Conservation (phyloP, 2,797 vertebrate species). For the Choloepus didactylus region DNA sequence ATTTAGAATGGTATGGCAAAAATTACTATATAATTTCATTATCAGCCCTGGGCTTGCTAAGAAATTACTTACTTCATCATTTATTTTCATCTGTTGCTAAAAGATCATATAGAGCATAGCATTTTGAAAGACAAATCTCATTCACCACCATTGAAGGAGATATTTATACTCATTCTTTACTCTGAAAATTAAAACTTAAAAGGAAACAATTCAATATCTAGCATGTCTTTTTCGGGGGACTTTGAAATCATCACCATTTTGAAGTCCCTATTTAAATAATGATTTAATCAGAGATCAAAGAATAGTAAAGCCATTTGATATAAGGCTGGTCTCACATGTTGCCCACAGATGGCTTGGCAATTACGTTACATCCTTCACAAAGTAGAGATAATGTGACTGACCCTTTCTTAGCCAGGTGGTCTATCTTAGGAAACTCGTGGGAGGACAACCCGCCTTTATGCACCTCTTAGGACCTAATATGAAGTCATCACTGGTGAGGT, state of each 20-base stretch:
- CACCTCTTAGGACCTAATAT: neutral
- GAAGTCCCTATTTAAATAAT: neutral
- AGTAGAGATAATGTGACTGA: neutral
- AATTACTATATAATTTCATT: neutral
- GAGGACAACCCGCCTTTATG: neutral
- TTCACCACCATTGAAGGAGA: neutral
- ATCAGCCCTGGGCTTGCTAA: neutral
- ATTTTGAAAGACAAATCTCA: conserved; percentile 54
- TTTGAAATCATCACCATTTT: neutral
- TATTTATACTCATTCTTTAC: neutral
- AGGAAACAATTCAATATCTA: neutral
- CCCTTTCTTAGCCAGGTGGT: neutral
- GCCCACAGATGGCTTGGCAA: neutral
- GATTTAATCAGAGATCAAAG: conserved; percentile 3
- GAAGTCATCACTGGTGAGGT: neutral
- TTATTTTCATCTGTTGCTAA: neutral
- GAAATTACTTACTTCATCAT: neutral
- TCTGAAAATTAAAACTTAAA: conserved; percentile 40
- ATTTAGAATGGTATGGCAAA: neutral
- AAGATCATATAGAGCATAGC: neutral
- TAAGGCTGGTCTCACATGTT: neutral
- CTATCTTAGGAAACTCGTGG: neutral
- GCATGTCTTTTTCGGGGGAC: neutral
- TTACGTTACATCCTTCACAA: neutral
- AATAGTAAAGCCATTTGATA: neutral